Percentiles rank a stretch among this genome's conserved stretches.
These are phyloP conservation scores for Anas platyrhynchos DNA, from an alignment of 2,113 vertebrate species.

Conservation along the genomic window DNA sequence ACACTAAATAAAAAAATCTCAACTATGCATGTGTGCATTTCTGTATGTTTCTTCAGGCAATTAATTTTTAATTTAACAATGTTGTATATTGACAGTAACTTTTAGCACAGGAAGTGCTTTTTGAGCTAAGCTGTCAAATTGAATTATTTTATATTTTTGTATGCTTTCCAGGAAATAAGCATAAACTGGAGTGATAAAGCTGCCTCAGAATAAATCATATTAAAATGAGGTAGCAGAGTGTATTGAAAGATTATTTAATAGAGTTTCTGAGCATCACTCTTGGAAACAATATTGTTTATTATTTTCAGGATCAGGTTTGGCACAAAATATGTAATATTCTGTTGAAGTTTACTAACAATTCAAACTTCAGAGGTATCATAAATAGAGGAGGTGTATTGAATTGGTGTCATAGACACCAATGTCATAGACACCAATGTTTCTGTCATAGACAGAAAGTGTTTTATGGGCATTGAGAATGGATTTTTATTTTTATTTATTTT, in stretches of 20 bases:
- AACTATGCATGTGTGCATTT: background rate
- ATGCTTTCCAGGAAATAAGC: slow-evolving; percentile 43
- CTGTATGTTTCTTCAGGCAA: slow-evolving; percentile 45
- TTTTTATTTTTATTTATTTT: background rate
- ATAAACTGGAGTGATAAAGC: slow-evolving; percentile 44
- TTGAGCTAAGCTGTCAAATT: background rate
- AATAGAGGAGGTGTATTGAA: background rate
- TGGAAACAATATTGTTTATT: slow-evolving; percentile 48
- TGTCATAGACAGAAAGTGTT: background rate
- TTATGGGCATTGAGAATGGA: background rate
- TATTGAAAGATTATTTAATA: slow-evolving; percentile 54
- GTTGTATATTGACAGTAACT: slow-evolving; percentile 32
- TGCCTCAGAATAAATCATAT: slow-evolving; percentile 39
- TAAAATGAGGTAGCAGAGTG: background rate
- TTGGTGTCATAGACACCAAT: background rate
- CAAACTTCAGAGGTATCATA: background rate
- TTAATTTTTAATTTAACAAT: slow-evolving; percentile 66
- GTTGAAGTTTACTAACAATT: slow-evolving; percentile 1
- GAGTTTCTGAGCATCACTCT: slow-evolving; percentile 41
- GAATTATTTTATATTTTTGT: slow-evolving; percentile 45
- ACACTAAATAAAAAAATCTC: slow-evolving; percentile 43
- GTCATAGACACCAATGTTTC: no score
- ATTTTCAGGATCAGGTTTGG: slow-evolving; percentile 45
- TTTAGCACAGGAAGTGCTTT: slow-evolving; percentile 6
- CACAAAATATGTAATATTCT: background rate